Base-by-base conservation (phyloP, 1,140 invertebrate genomes). In the Bombus cullumanus region DNA sequence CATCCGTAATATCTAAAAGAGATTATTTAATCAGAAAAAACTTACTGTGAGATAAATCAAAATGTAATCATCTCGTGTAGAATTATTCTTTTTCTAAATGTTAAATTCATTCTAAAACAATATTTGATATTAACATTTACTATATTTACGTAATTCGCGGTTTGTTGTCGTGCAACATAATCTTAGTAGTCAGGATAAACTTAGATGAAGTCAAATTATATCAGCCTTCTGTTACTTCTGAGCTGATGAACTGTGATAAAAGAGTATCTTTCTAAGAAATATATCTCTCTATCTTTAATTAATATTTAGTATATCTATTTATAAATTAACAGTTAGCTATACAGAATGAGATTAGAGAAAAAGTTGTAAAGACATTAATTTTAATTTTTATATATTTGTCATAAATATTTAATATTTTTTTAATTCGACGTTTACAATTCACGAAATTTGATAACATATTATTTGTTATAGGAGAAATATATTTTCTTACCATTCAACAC, bases 141-240 rank as follows among this genome's bases (percentile, higher is more conserved):
- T n/a, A 41, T 69, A 69, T 81, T 85, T 85, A 81, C 71, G 79
- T 81, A 85, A 85, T 28, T 3, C 2, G 71, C 34, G 59, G 68
- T 28, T 22, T 75, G 47, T 72, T 41, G n/a, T 34, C n/a, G 22
- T 43, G 78, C 68, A 81, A 81, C 59, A 53, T n/a, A 53, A 85
- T 53, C 15, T 53, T n/a, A 10, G 25, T 13, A 25, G 59, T 41
- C 28, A 81, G 53, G 31, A 28, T 72, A 47, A 59, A 71, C 28
- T 47, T 62, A 3, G 39, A 28, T 53, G 0, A 47, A 47, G 37
- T 39, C 1, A 9, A 73, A 72, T 64, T 47, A 37, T 62, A 43
- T 80, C 25, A 79, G 6, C 4, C 8, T 10, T 31, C n/a, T 77
- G n/a, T 57, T 22, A n/a, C 2, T 47, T 25, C 13, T 9, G 12